Evolutionary conservation across 2,113 vertebrate species (phyloP).

Genomic region (Acanthochromis polyacanthus): DNA sequence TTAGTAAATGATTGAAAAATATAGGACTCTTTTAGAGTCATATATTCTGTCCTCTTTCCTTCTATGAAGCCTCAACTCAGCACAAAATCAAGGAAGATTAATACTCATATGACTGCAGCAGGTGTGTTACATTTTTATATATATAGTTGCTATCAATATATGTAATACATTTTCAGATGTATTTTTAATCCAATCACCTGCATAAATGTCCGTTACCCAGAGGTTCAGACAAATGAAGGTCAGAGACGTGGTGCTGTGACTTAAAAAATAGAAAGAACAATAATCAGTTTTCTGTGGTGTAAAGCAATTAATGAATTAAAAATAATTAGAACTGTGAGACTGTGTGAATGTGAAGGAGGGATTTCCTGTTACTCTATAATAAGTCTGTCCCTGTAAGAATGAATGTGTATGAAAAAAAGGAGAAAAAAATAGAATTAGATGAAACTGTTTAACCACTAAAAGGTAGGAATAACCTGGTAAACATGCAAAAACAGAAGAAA

Average conservation of each 20-base stretch:
- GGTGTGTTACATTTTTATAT: too few relatives aligned
- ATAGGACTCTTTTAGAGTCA: background rate
- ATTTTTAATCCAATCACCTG: background rate
- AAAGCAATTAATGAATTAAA: background rate
- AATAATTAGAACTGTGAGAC: too few relatives aligned
- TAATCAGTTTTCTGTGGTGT: background rate
- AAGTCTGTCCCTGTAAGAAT: background rate
- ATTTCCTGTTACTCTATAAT: background rate
- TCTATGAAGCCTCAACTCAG: background rate
- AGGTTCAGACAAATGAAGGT: background rate
- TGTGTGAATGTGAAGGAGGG: background rate
- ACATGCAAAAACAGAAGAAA: background rate
- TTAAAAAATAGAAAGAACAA: background rate
- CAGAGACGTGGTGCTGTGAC: too few relatives aligned
- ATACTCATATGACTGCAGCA: too few relatives aligned
- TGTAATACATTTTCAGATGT: too few relatives aligned
- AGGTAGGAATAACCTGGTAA: too few relatives aligned
- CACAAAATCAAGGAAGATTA: background rate
- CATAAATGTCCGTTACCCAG: background rate
- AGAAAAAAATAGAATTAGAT: background rate
- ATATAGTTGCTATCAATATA: background rate
- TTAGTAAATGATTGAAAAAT: background rate
- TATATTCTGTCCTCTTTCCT: background rate
- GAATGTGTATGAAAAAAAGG: background rate
- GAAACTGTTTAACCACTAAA: background rate